These are phyloP conservation scores for Thalassophryne amazonica DNA, from an alignment of 2,797 vertebrate genomes.

Conservation along the genomic window DNA sequence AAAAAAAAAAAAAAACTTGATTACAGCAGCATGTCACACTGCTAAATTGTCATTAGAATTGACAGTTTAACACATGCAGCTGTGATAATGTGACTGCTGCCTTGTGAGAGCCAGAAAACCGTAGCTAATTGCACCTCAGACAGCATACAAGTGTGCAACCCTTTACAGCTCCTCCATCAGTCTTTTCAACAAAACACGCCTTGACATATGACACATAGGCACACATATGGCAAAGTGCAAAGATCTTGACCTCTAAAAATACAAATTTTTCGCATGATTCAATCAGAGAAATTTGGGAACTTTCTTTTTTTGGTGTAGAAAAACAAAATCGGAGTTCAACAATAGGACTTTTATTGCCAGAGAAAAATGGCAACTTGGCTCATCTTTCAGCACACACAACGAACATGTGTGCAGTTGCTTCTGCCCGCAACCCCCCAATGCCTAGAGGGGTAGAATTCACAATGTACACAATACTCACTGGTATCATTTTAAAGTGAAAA, in stretches of 20 bases:
- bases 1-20: neutral
- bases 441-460: too few species aligned
- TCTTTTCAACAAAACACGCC: constrained; percentile 4
- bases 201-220: neutral
- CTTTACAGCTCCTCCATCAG: constrained; percentile 15
- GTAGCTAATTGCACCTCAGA: constrained; percentile 42
- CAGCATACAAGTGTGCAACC: constrained; percentile 21
- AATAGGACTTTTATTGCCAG: constrained; percentile 58
- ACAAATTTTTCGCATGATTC: neutral
- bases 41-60: neutral
- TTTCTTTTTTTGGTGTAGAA: too few species aligned
- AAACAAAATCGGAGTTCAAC: constrained; percentile 44
- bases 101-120: constrained; percentile 20
- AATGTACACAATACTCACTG: too few species aligned
- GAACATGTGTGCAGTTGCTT: constrained; percentile 28
- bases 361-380: constrained; percentile 45
- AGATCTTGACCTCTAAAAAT: neutral
- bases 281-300: constrained; percentile 9
- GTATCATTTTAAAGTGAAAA: constrained; percentile 24
- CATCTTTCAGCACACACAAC: constrained; percentile 59
- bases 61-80: constrained; percentile 1
- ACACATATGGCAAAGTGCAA: neutral
- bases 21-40: neutral
- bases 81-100: constrained; percentile 11
- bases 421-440: too few species aligned